phyloP scores from a whole-genome alignment of 1,140 invertebrate genomes.

The Lasaia peninsularis region DNA sequence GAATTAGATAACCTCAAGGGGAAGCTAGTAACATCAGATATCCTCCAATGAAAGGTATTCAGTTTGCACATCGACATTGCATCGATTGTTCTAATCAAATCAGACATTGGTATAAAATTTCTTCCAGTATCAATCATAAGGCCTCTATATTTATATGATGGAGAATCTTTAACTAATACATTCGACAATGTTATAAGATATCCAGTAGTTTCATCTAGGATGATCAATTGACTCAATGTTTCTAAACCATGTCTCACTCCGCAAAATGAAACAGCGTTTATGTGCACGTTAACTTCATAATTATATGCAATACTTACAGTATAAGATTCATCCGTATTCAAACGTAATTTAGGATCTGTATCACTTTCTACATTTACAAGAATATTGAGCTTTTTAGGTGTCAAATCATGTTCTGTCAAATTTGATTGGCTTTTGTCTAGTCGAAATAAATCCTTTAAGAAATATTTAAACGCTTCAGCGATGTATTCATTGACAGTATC shows the following conservation, averaged over 20 bases:
- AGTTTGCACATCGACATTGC: slow-evolving; percentile 87
- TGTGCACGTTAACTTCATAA: slow-evolving; percentile 76
- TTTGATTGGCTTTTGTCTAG: slow-evolving; percentile 37
- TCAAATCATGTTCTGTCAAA: slow-evolving; percentile 22
- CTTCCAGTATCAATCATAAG: slow-evolving; percentile 86
- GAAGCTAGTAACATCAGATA: slow-evolving; percentile 89
- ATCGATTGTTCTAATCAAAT: slow-evolving; percentile 84
- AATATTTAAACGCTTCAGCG: slow-evolving; percentile 50
- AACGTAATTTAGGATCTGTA: slow-evolving; percentile 75
- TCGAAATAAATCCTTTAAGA: slow-evolving; percentile 36
- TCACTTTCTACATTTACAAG: slow-evolving; percentile 72
- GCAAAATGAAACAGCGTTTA: slow-evolving; percentile 83
- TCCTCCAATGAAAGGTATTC: slow-evolving; percentile 91
- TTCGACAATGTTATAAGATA: slow-evolving; percentile 78
- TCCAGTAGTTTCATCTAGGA: slow-evolving; percentile 80
- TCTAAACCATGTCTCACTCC: slow-evolving; percentile 87
- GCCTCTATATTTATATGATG: slow-evolving; percentile 82
- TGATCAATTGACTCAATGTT: slow-evolving; percentile 86
- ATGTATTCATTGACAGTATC: slow-evolving; percentile 49
- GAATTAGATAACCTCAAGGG: slow-evolving; percentile 83
- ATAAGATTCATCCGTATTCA: slow-evolving; percentile 86
- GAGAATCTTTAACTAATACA: slow-evolving; percentile 77
- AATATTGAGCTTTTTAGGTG: slow-evolving; percentile 59
- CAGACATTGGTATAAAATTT: slow-evolving; percentile 83
- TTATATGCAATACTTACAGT: slow-evolving; percentile 77